Evolutionary conservation across 2,113 vertebrate species (phyloP).

Genomic region (Austrofundulus limnaeus): DNA sequence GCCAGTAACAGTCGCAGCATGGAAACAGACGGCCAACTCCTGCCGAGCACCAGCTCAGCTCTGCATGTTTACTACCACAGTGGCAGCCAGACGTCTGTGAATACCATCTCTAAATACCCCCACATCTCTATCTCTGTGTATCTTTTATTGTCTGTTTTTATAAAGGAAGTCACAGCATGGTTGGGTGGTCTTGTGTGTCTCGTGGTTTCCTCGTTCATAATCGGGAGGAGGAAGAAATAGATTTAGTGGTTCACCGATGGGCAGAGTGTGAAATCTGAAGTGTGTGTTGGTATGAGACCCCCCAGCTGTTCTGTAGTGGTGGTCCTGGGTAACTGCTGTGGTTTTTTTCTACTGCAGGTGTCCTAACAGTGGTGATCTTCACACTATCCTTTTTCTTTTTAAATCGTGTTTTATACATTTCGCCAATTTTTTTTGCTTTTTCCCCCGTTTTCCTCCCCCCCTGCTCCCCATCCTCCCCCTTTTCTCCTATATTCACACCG

Average conservation of each 20-base stretch:
- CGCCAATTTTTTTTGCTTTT: constrained; percentile 29
- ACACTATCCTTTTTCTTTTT: constrained; percentile 17
- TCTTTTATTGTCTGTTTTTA: constrained; percentile 14
- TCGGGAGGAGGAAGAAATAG: not conserved
- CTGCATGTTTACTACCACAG: constrained; percentile 69
- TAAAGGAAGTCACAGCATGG: constrained; percentile 51
- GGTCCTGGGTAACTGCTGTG: constrained; percentile 23
- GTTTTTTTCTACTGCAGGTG: constrained; percentile 48
- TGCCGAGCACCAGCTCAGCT: constrained; percentile 35
- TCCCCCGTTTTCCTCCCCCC: constrained; percentile 12
- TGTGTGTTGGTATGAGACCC: constrained; percentile 25
- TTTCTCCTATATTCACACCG: constrained; percentile 29
- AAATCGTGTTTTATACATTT: constrained; percentile 8
- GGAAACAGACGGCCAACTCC: constrained; percentile 45
- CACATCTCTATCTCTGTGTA: constrained; percentile 15
- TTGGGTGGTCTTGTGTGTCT: constrained; percentile 60
- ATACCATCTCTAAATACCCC: constrained; percentile 24
- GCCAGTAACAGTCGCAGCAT: constrained; percentile 65
- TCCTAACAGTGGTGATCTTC: constrained; percentile 49
- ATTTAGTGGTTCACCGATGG: constrained; percentile 43
- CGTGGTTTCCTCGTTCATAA: constrained; percentile 35
- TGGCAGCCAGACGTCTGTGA: constrained; percentile 30
- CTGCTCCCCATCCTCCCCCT: constrained; percentile 30
- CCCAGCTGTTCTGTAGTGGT: constrained; percentile 52
- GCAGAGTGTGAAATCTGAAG: constrained; percentile 17